Conservation (phyloP, 92 coral and sea anemone genomes). For the Chrysogorgia sp. region DNA sequence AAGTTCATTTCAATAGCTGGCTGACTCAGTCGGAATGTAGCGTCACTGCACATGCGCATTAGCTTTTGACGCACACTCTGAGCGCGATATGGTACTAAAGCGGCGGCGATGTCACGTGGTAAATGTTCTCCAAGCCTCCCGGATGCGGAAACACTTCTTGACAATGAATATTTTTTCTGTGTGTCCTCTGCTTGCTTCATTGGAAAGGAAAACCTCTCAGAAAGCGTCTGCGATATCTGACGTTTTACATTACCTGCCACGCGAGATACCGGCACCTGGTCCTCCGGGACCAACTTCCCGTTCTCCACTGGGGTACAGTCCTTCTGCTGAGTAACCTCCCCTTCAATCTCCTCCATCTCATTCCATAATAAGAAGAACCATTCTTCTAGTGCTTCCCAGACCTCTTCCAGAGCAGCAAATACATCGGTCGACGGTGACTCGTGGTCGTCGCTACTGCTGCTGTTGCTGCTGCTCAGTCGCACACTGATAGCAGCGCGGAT, state of each 20-base stretch:
- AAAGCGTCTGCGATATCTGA: conserved; percentile 14
- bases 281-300: neutral
- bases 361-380: conserved; percentile 55
- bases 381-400: conserved; percentile 62
- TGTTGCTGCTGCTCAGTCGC: conserved; percentile 45
- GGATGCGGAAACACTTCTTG: conserved; percentile 39
- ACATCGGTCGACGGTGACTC: conserved; percentile 47
- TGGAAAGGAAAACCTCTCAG: conserved; percentile 3
- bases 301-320: neutral
- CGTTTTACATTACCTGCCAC: conserved; percentile 12
- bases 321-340: conserved; percentile 12
- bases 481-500: conserved; percentile 62
- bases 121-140: conserved; percentile 47
- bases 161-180: conserved; percentile 25
- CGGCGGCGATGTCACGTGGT: conserved; percentile 62
- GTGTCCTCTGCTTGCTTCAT: conserved; percentile 19
- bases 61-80: conserved; percentile 47
- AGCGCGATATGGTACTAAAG: conserved; percentile 54
- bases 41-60: conserved; percentile 44
- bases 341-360: conserved; percentile 57
- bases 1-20: conserved; percentile 64
- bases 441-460: conserved; percentile 43
- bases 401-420: conserved; percentile 56
- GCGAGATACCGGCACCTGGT: neutral
- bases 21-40: conserved; percentile 58